Percentiles rank a stretch among this genome's conserved stretches.
These are phyloP conservation scores for Eretmochelys imbricata DNA, from an alignment of 2,113 vertebrate genomes.

Conservation along the genomic window DNA sequence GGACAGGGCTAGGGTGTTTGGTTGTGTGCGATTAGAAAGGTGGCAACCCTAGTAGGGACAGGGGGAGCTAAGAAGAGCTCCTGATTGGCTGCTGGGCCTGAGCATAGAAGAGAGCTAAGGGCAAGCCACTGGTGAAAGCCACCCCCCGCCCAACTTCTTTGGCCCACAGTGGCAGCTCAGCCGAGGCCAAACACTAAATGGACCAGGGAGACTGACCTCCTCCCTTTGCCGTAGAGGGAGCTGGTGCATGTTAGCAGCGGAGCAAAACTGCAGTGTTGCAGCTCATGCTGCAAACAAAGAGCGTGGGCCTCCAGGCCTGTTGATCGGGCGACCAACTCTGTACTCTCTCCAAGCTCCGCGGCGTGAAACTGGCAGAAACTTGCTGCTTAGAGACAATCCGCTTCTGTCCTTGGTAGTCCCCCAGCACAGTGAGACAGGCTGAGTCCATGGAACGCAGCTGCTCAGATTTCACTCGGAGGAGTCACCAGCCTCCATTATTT, in stretches of 20 bases:
- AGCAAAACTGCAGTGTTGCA: not conserved
- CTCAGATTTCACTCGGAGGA: not conserved
- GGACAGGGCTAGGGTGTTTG: too few relatives aligned
- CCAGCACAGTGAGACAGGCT: not conserved
- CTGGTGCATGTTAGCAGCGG: not conserved
- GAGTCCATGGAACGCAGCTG: not conserved
- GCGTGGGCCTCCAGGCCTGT: not conserved
- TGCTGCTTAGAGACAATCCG: rapidly evolving
- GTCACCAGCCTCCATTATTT: rapidly evolving
- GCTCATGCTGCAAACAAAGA: not conserved
- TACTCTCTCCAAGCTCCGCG: not conserved
- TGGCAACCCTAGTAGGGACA: too few relatives aligned
- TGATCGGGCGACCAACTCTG: not conserved
- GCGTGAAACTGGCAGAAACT: not conserved
- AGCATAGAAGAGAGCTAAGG: too few relatives aligned
- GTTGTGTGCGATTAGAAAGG: too few relatives aligned
- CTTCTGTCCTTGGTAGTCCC: not conserved
- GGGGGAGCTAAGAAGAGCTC: too few relatives aligned
- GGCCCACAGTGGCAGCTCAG: not conserved
- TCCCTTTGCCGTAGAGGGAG: not conserved
- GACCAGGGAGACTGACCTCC: not conserved
- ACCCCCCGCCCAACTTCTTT: not conserved
- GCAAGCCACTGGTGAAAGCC: too few relatives aligned
- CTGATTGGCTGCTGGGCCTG: too few relatives aligned
- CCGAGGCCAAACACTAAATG: not conserved